phyloP scores from a whole-genome alignment of 2,888 invertebrate species.

The Balanococcus diminutus region DNA sequence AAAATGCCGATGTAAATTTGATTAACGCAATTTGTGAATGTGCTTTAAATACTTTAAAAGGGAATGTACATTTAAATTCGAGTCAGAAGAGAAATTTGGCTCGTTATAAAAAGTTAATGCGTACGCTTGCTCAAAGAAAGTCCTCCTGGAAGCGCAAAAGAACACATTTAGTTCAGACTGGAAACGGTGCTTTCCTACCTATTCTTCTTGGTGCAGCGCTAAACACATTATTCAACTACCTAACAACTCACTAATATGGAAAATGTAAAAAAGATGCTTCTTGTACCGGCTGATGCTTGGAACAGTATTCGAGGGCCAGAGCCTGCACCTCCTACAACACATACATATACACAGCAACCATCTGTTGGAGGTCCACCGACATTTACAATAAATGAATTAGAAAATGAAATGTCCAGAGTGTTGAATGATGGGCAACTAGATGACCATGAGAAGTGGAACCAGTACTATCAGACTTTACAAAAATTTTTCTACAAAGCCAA shows the following conservation, averaged over 20 bases:
- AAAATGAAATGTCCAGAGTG: not conserved
- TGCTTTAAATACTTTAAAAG: slow-evolving; percentile 49
- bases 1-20: not conserved
- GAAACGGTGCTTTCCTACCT: too few species aligned
- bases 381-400: not conserved
- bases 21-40: not conserved
- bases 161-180: too few species aligned
- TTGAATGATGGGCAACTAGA: not conserved
- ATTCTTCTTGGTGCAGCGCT: not conserved
- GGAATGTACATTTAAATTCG: not conserved
- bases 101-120: not conserved
- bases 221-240: not conserved
- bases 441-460: not conserved
- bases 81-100: not conserved
- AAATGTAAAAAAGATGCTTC: not conserved
- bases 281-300: not conserved
- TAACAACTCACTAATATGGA: not conserved
- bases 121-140: not conserved
- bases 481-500: not conserved
- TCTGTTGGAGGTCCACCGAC: too few species aligned
- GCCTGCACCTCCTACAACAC: too few species aligned
- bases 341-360: not conserved
- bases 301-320: not conserved
- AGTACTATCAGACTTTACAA: not conserved
- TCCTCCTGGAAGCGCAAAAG: not conserved